A percentile compares a stretch with the other conserved stretches of the same genome.
These are phyloP conservation scores for Poliocrania exsul DNA, from an alignment of 2,797 vertebrate genomes.

Conservation along the genomic window DNA sequence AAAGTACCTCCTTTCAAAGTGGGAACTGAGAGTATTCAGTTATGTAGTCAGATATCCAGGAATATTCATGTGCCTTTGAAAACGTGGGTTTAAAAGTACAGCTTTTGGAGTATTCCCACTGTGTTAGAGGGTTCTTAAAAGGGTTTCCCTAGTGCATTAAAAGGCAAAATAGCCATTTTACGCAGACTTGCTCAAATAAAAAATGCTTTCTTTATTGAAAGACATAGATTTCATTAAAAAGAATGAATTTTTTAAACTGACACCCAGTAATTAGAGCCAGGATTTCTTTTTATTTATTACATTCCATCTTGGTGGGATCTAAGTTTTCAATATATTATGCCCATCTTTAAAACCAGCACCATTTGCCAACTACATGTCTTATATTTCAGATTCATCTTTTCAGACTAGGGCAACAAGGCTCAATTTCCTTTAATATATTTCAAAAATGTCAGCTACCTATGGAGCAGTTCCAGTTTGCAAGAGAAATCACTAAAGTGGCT, in stretches of 20 bases:
- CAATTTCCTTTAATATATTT: background rate
- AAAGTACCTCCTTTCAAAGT: conserved; percentile 10
- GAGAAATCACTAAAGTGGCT: background rate
- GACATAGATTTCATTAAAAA: background rate
- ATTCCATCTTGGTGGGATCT: background rate
- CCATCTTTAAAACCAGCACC: background rate
- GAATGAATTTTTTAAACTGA: background rate
- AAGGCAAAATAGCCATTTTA: background rate
- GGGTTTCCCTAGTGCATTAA: background rate
- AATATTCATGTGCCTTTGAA: background rate
- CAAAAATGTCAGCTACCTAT: background rate
- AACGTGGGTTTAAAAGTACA: background rate
- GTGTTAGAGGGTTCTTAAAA: background rate
- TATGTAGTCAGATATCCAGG: background rate
- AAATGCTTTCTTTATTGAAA: background rate
- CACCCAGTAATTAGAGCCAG: background rate
- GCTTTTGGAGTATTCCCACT: background rate
- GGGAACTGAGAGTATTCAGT: background rate
- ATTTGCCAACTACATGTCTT: background rate
- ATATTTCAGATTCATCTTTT: background rate
- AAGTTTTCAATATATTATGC: background rate
- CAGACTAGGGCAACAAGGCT: background rate
- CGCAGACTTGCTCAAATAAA: background rate
- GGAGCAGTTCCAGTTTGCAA: background rate
- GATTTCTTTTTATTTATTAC: background rate